phyloP scores from a whole-genome alignment of 2,888 invertebrate genomes.

The Lepidocyrtinus sp. region DNA sequence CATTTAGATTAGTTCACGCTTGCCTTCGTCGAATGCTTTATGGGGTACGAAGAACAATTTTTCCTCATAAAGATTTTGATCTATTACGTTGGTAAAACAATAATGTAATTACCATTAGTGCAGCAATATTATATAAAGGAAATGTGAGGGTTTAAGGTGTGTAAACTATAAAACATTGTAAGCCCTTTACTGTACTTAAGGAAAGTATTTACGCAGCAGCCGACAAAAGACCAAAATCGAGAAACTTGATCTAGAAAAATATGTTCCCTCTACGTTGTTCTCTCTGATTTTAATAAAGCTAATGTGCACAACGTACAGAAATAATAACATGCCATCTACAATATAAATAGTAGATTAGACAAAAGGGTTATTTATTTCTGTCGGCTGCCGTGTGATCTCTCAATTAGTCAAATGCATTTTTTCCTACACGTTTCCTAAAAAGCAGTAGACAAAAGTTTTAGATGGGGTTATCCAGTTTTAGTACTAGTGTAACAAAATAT shows the following conservation, averaged over 20 bases:
- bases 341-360: slow-evolving; percentile 24
- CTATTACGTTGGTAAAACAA: background rate
- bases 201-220: too few species aligned
- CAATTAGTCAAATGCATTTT: slow-evolving; percentile 57
- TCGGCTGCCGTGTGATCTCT: slow-evolving; percentile 56
- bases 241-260: background rate
- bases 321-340: slow-evolving; percentile 19
- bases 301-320: slow-evolving; percentile 31
- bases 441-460: background rate
- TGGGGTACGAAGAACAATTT: background rate
- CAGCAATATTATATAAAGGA: background rate
- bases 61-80: background rate
- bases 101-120: background rate
- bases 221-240: too few species aligned
- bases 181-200: too few species aligned
- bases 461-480: background rate
- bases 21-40: background rate
- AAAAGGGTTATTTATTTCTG: slow-evolving; percentile 47
- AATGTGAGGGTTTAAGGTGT: too few species aligned
- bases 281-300: slow-evolving; percentile 53
- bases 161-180: too few species aligned
- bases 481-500: background rate
- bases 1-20: background rate
- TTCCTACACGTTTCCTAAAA: background rate
- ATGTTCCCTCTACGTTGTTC: background rate